Evolutionary conservation across 2,113 vertebrate genomes (phyloP).

Genomic region (Carlito syrichta): DNA sequence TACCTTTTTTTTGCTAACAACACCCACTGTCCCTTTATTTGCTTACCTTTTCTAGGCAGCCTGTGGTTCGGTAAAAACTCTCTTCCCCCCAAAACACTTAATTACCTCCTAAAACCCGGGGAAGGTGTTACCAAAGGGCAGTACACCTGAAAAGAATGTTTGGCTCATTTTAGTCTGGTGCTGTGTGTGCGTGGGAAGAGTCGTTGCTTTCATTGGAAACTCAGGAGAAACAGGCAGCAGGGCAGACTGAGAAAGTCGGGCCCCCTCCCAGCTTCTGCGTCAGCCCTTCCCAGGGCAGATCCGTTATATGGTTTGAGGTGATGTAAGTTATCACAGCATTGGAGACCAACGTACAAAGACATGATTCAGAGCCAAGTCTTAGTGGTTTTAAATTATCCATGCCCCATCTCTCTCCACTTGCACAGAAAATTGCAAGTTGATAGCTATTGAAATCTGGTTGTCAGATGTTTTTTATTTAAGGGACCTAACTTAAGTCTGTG

Average conservation of each 20-base stretch:
- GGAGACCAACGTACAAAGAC: background rate
- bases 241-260: background rate
- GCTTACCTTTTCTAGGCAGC: background rate
- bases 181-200: background rate
- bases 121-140: background rate
- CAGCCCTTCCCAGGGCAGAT: background rate
- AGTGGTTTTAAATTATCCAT: background rate
- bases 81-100: background rate
- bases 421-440: slow-evolving; percentile 46
- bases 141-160: background rate
- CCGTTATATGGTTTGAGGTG: background rate
- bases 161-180: background rate
- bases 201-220: background rate
- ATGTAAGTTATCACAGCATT: background rate
- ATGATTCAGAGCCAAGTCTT: slow-evolving; percentile 6
- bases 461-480: slow-evolving; percentile 31
- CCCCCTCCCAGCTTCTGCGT: background rate
- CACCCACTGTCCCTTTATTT: background rate
- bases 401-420: slow-evolving; percentile 13
- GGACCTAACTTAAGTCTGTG: slow-evolving; percentile 4
- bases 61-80: background rate
- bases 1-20: background rate
- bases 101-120: background rate
- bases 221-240: background rate
- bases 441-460: slow-evolving; percentile 35